Base-by-base conservation (phyloP, 2,113 vertebrate species). In the Rhea pennata region DNA sequence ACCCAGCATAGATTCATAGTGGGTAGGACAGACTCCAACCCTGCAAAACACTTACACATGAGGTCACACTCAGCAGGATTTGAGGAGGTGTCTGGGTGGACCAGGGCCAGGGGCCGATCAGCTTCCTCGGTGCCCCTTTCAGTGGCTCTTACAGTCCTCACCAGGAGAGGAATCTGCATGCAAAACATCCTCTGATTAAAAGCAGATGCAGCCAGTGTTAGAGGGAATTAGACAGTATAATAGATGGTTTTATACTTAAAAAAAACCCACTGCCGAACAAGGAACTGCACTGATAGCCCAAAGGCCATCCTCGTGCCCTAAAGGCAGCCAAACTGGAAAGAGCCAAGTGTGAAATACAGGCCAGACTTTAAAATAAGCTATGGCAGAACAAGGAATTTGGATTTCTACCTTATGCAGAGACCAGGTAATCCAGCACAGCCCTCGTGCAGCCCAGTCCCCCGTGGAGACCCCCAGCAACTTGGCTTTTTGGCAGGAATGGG, bases 111-210 rank as follows among this genome's bases (percentile, higher is more conserved):
- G 24, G 56, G 56, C n/a, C 56, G 16, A 6, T 59, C 1, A 0
- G 27, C 36, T 87, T 87, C 59, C 58, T 77, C 70, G 1, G 0
- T 50, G 48, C 31, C 9, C 29, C 27, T 65, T 70, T 71, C 29
- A 46, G 42, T 2, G 1, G 67, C 36, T 66, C 44, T 26, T 36
- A n/a, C 0, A 0, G n/a, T 89, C 84, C 56, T 36, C 31, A 59
- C 46, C 59, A 82, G 64, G 1, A 0, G 44, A 76, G 72, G 64
- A 93, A 90, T 56, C 48, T 48, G 19, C 39, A 26, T 77, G 50
- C 59, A 86, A 73, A 94, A 26, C 17, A 2, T 23, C 22, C 26
- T 80, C 67, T 42, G 61, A 40, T 86, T 77, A 93, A 91, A 80
- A 27, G 67, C 64, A 92, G 85, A 85, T 65, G 33, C 85, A 92